These are phyloP conservation scores for Glaucopsyche alexis DNA, from an alignment of 2,888 invertebrate species.

Conservation along the genomic window DNA sequence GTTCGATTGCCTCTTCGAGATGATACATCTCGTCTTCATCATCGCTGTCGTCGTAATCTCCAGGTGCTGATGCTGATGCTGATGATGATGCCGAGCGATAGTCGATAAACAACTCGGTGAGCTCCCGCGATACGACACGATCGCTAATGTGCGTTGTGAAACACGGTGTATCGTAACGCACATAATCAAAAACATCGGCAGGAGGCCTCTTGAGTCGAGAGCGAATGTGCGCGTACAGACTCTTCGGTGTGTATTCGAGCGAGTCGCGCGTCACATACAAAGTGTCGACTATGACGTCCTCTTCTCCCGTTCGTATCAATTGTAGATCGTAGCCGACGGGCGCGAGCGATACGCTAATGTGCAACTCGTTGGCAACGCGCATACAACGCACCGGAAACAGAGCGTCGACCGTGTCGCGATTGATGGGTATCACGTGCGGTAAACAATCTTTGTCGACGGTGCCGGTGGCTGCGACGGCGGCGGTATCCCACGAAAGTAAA, in stretches of 20 bases:
- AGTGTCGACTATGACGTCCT: slow-evolving; percentile 6
- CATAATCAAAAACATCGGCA: slow-evolving; percentile 16
- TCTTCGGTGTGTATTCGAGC: slow-evolving; percentile 30
- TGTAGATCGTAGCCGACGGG: slow-evolving; percentile 29
- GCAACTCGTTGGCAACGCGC: slow-evolving; percentile 27
- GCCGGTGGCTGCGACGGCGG: neutral
- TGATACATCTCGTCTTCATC: slow-evolving; percentile 1
- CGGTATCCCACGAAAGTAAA: slow-evolving; percentile 25
- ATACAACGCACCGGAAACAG: slow-evolving; percentile 28
- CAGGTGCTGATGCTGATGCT: no score
- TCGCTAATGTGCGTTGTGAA: slow-evolving; percentile 6
- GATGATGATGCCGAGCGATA: neutral
- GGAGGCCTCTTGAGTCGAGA: slow-evolving; percentile 5
- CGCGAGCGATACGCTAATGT: slow-evolving; percentile 30
- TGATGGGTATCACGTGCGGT: slow-evolving; percentile 27
- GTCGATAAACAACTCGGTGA: slow-evolving; percentile 21
- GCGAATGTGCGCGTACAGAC: slow-evolving; percentile 27
- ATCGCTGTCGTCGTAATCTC: neutral
- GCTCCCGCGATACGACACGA: slow-evolving; percentile 25
- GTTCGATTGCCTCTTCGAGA: slow-evolving; percentile 26
- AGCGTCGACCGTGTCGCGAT: slow-evolving; percentile 12
- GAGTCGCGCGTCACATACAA: slow-evolving; percentile 28
- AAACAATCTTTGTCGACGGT: neutral
- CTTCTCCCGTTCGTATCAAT: neutral
- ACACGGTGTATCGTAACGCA: slow-evolving; percentile 30